Evolutionary conservation across 2,113 vertebrate species (phyloP).

Genomic region (Esox niger): DNA sequence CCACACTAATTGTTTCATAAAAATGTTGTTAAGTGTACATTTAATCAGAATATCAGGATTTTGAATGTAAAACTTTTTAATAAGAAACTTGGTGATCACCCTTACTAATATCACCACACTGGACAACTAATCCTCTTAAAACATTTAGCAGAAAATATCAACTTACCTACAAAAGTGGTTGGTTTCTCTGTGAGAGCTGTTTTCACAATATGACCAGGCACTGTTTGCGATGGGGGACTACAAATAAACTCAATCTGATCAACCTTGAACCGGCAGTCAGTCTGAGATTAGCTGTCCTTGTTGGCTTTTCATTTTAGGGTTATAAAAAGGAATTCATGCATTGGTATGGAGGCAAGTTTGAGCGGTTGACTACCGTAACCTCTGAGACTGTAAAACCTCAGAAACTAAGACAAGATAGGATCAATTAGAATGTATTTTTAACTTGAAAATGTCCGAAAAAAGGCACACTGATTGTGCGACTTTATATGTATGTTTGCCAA

Average conservation of each 20-base stretch:
- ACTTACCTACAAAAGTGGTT: slow-evolving; percentile 37
- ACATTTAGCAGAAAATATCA: neutral
- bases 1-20: too few relatives aligned
- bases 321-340: neutral
- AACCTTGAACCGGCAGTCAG: slow-evolving; percentile 61
- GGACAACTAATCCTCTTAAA: neutral
- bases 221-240: slow-evolving; percentile 18
- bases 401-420: too few relatives aligned
- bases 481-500: too few relatives aligned
- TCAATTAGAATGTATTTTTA: neutral
- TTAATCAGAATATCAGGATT: too few relatives aligned
- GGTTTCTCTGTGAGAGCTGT: slow-evolving; percentile 13
- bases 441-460: too few relatives aligned
- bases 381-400: too few relatives aligned
- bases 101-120: neutral
- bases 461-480: too few relatives aligned
- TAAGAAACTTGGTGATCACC: neutral
- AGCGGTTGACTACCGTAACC: too few relatives aligned
- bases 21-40: too few relatives aligned
- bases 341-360: too few relatives aligned
- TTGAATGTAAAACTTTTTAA: too few relatives aligned
- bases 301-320: slow-evolving; percentile 8
- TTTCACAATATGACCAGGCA: slow-evolving; percentile 5
- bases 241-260: slow-evolving; percentile 48
- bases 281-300: slow-evolving; percentile 22